Evolutionary conservation across 2,797 vertebrate species (phyloP).

Genomic region (Staurois parvus): DNA sequence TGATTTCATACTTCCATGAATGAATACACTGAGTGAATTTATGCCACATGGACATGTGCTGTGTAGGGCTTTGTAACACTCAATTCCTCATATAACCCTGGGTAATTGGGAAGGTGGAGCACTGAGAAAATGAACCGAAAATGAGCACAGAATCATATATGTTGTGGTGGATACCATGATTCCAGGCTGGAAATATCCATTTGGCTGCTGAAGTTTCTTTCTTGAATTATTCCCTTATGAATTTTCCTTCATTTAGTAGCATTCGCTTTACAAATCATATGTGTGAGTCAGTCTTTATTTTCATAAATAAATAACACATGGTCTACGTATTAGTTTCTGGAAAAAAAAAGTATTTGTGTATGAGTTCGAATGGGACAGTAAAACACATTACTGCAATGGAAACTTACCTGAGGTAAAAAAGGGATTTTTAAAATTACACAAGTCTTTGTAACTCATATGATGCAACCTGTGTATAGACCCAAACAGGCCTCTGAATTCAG

Average conservation of each 20-base stretch:
- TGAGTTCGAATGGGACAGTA: conserved; percentile 42
- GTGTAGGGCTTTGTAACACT: conserved; percentile 23
- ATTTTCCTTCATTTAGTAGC: conserved; percentile 54
- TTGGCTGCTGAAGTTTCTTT: conserved; percentile 52
- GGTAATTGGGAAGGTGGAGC: conserved; percentile 40
- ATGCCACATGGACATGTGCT: conserved; percentile 31
- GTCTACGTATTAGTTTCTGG: conserved; percentile 46
- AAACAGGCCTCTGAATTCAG: neutral
- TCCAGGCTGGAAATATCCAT: conserved; percentile 53
- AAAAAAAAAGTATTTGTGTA: conserved; percentile 46
- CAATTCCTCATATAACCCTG: conserved; percentile 42
- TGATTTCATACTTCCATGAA: neutral
- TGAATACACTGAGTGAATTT: conserved; percentile 22
- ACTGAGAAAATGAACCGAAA: conserved; percentile 6
- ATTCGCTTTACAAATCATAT: conserved; percentile 59
- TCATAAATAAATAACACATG: conserved; percentile 63
- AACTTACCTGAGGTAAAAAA: conserved; percentile 19
- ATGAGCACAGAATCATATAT: conserved; percentile 39
- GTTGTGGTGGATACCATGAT: conserved; percentile 46
- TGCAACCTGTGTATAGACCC: neutral
- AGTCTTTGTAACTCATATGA: neutral
- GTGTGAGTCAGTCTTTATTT: conserved; percentile 55
- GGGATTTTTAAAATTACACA: conserved; percentile 16
- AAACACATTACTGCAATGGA: conserved; percentile 18
- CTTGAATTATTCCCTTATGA: conserved; percentile 55